Evolutionary conservation across 1,140 invertebrate species (phyloP), one percentile per base, ranked within the genome.

Genomic region (Euwallacea fornicatus): DNA sequence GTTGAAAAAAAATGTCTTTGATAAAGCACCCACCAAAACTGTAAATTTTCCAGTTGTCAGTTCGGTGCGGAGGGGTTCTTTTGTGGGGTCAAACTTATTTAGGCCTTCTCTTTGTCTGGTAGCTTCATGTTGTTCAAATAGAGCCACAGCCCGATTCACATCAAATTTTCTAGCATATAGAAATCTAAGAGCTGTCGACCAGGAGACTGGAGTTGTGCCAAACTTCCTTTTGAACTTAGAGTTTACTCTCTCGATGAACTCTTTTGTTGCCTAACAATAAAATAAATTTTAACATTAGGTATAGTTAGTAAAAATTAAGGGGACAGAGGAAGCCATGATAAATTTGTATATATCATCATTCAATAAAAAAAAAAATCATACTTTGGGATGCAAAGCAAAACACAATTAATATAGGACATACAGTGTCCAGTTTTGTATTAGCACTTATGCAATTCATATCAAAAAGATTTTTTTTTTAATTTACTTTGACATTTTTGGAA

Each of bases 1-100:
- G 21, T 33, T 33, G 21, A 4, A 4, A 61, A 4, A 4, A 4
- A 61, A 4, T 44, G 8, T 44, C n/a, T 61, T 42, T 8, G 8
- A 13, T 58, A 16, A n/a, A 7, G 42, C 55, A 75, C 89, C 88
- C 84, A 98, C 96, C 89, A 98, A 84, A 81, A 98, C 91, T 63
- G 96, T 98, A 83, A 99, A 98, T 87, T 98, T 99, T 80, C 93
- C 95, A 67, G 95, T 97, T 75, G 89, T 86, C 63, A 99, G 83
- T 84, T 99, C 97, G 15, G 88, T 89, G 74, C 90, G 88, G 11
- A 98, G 84, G 7, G 93, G 93, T 77, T 95, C 91, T 75, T 88
- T 85, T 73, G 86, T 85, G 1, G 95, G 90, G 81, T 97, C 89
- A 76, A 98, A 91, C 62, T 89, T 84, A 42, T 88, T 87, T 13